phyloP scores from a whole-genome alignment of 2,113 vertebrate species.

The Limnothrissa miodon region DNA sequence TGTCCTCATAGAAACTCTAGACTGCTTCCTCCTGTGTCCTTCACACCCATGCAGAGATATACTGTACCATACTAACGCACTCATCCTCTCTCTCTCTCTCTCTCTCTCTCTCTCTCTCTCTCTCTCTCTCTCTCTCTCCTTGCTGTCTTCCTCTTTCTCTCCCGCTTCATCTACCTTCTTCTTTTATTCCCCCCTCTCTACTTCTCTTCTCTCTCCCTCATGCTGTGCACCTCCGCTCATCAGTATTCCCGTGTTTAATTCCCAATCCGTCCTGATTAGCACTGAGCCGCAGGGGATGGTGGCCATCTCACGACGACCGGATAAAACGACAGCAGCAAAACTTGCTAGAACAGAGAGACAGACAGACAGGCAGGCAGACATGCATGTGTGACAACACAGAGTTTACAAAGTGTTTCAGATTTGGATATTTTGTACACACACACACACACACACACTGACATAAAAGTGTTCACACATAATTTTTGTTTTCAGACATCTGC shows the following conservation, averaged over 20 bases:
- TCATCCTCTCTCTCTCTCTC: neutral
- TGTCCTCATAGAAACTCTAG: neutral
- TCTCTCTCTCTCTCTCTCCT: neutral
- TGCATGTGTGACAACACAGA: neutral
- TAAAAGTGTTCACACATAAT: too few species aligned
- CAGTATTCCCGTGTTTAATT: conserved; percentile 2
- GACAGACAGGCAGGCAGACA: neutral
- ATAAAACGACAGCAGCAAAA: neutral
- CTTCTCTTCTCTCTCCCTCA: neutral
- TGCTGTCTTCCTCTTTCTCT: neutral
- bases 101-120: neutral
- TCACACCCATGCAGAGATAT: neutral
- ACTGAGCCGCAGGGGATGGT: neutral
- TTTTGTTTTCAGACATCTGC: neutral
- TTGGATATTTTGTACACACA: too few species aligned
- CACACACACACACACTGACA: too few species aligned
- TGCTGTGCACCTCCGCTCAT: neutral
- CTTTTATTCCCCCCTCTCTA: neutral
- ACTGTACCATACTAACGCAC: neutral
- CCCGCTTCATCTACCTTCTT: neutral
- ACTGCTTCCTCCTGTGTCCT: neutral
- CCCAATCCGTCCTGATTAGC: conserved; percentile 10
- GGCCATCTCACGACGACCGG: neutral
- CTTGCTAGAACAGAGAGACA: too few species aligned
- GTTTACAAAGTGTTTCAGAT: neutral